These are phyloP conservation scores for Dimorphilus gyrociliatus DNA, from an alignment of 2,888 invertebrate genomes.

Conservation along the genomic window DNA sequence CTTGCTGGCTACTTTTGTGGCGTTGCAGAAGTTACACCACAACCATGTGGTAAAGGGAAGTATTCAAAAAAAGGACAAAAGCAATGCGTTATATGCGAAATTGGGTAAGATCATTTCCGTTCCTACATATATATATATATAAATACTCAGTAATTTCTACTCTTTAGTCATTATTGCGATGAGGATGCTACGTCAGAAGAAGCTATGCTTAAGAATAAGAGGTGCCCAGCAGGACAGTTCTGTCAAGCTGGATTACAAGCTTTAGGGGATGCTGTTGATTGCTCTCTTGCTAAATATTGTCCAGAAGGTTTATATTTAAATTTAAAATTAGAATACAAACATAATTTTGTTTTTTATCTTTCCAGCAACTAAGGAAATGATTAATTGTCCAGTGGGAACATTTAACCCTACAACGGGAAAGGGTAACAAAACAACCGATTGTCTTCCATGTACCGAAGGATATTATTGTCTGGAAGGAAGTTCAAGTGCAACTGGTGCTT, in stretches of 20 bases:
- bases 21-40: constrained; percentile 17
- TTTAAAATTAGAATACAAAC: background rate
- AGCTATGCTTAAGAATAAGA: constrained; percentile 23
- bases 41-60: constrained; percentile 17
- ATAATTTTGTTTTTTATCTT: constrained; percentile 3
- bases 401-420: constrained; percentile 18
- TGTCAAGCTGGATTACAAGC: constrained; percentile 19
- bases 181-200: constrained; percentile 24
- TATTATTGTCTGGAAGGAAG: constrained; percentile 26
- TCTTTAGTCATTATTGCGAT: constrained; percentile 31
- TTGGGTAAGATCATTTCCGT: too few species aligned
- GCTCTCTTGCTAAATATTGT: constrained; percentile 23
- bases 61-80: constrained; percentile 21
- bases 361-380: constrained; percentile 26
- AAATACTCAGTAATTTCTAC: too few species aligned
- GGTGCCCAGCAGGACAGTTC: constrained; percentile 24
- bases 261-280: constrained; percentile 22
- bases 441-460: constrained; percentile 26
- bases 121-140: too few species aligned
- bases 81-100: constrained; percentile 20
- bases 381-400: constrained; percentile 30
- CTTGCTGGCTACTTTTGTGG: constrained; percentile 24
- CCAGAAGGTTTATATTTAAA: constrained; percentile 18
- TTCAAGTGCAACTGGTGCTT: constrained; percentile 15
- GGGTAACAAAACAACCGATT: constrained; percentile 17